A percentile compares a stretch with the other conserved stretches of the same genome.
Conservation (phyloP, 2,113 vertebrate genomes). For the Corythoichthys haematopterus region DNA sequence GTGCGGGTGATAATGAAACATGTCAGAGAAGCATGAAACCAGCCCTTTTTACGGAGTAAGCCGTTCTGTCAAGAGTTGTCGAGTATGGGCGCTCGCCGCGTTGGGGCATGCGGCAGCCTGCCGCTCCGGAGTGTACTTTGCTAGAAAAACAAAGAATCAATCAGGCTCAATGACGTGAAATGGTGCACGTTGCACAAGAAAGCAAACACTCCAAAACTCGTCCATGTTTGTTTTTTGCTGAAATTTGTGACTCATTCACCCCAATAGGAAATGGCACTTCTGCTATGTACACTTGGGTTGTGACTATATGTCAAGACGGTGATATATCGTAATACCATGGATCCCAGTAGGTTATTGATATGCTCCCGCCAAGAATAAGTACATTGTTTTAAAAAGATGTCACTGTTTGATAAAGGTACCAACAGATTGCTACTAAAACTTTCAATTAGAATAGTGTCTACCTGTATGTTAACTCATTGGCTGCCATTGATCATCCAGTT, state of each 20-base stretch:
- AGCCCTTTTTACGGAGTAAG: slow-evolving; percentile 68
- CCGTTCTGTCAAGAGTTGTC: slow-evolving; percentile 53
- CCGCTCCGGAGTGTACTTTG: slow-evolving; percentile 26
- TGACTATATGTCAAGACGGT: no score
- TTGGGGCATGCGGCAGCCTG: slow-evolving; percentile 46
- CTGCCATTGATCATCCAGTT: no score
- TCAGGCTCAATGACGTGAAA: slow-evolving; percentile 26
- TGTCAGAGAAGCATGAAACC: slow-evolving; percentile 79
- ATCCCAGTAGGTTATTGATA: no score
- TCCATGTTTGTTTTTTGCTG: neutral
- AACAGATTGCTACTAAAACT: no score
- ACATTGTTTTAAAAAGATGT: no score
- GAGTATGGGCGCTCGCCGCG: slow-evolving; percentile 43
- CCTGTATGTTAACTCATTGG: no score
- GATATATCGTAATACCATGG: no score
- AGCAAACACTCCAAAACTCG: neutral
- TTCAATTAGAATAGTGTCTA: no score
- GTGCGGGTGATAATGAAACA: slow-evolving; percentile 79
- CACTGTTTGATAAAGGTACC: no score
- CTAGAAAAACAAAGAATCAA: slow-evolving; percentile 43
- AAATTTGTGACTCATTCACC: neutral
- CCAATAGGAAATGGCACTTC: no score
- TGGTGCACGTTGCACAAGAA: neutral
- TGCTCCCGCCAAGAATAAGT: no score
- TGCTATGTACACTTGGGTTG: no score